phyloP scores from a whole-genome alignment of 1,140 invertebrate species.

The Ostrea edulis region DNA sequence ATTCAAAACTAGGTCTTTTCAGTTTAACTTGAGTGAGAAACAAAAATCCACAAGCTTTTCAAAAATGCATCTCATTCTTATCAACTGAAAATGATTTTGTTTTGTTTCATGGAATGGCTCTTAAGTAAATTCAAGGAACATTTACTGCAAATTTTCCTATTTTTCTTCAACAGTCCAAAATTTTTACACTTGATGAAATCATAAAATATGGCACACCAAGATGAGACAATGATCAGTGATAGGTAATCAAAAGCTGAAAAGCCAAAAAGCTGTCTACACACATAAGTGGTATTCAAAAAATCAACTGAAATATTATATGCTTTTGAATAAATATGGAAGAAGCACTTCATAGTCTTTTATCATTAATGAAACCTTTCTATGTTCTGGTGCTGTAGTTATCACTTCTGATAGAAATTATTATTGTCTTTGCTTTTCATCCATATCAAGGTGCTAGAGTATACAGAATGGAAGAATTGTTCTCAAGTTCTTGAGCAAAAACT shows the following conservation, averaged over 20 bases:
- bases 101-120: slow-evolving; percentile 4
- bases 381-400: neutral
- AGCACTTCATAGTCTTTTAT: neutral
- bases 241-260: neutral
- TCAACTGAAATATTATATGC: neutral
- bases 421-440: neutral
- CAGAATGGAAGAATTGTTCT: neutral
- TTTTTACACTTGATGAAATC: neutral
- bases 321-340: neutral
- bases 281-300: neutral
- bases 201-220: slow-evolving; percentile 19
- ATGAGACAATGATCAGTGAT: neutral
- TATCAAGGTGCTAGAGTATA: neutral
- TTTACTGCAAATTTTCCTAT: neutral
- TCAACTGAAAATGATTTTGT: neutral
- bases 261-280: neutral
- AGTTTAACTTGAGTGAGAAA: neutral
- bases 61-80: neutral
- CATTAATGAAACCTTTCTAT: neutral
- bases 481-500: slow-evolving; percentile 18
- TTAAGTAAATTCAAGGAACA: neutral
- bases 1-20: neutral
- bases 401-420: neutral
- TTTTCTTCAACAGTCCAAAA: slow-evolving; percentile 5
- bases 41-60: neutral